Conservation (phyloP, 2,888 invertebrate genomes). For the Ophioninae sp. region DNA sequence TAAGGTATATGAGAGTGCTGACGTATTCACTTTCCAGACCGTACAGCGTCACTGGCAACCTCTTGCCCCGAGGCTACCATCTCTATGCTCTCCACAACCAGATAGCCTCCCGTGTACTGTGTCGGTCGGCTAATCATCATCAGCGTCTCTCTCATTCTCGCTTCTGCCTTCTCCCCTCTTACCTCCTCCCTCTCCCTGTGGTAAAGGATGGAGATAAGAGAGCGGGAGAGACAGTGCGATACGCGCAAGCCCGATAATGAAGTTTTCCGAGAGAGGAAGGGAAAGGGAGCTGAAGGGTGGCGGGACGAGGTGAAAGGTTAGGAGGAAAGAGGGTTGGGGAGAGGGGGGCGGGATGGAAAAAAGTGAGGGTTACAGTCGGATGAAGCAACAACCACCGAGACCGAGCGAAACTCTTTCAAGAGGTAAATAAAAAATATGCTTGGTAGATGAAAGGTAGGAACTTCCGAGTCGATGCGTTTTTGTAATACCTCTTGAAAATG, state of each 20-base stretch:
- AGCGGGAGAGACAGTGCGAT: background rate
- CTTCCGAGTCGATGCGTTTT: background rate
- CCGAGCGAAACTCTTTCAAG: background rate
- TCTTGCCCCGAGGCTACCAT: conserved; percentile 42
- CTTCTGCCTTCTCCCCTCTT: background rate
- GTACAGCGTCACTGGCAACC: conserved; percentile 25
- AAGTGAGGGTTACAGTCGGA: background rate
- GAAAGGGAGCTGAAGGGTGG: background rate
- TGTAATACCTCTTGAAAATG: background rate
- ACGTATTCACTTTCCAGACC: conserved; percentile 59
- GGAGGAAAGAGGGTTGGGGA: background rate
- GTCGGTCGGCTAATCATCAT: conserved; percentile 61
- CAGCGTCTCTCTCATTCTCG: conserved; percentile 36
- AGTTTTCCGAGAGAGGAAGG: conserved; percentile 53
- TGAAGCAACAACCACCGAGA: background rate
- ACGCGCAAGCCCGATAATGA: conserved; percentile 55
- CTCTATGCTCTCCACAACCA: conserved; percentile 56
- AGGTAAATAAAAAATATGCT: conserved; percentile 1
- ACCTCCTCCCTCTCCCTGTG: background rate
- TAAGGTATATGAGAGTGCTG: conserved; percentile 58
- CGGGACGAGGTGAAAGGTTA: background rate
- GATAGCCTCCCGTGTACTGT: conserved; percentile 58
- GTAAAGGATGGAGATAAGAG: background rate
- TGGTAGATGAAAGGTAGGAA: background rate
- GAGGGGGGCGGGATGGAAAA: conserved; percentile 6